These are phyloP conservation scores for Oryzaephilus surinamensis DNA, from an alignment of 1,140 invertebrate species.

Conservation along the genomic window DNA sequence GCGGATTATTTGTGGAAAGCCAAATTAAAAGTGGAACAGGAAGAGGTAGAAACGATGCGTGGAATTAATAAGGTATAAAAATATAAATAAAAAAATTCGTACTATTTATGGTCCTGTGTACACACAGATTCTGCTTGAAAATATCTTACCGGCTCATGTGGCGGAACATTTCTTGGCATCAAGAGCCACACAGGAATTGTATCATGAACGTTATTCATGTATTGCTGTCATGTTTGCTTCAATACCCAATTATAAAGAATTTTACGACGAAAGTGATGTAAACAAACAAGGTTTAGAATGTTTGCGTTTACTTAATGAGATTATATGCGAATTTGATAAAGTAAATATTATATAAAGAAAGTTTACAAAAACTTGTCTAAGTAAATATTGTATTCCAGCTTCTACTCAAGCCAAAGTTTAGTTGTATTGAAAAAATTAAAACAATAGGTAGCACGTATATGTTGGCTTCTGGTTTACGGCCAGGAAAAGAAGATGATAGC, in stretches of 20 bases:
- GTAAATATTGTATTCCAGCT: constrained; percentile 47
- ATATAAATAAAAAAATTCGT: constrained; percentile 4
- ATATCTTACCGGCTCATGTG: constrained; percentile 93
- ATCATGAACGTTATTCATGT: constrained; percentile 87
- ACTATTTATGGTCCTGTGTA: constrained; percentile 5
- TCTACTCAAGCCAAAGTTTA: constrained; percentile 88
- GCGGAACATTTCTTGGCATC: constrained; percentile 81
- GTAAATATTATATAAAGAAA: constrained; percentile 38
- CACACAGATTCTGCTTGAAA: constrained; percentile 78
- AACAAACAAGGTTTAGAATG: constrained; percentile 96
- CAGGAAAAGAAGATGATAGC: constrained; percentile 68
- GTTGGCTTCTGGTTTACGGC: constrained; percentile 86
- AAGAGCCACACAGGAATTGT: constrained; percentile 67
- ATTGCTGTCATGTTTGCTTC: constrained; percentile 97
- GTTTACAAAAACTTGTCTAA: background rate
- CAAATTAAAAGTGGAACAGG: constrained; percentile 83
- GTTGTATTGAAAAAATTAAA: constrained; percentile 96
- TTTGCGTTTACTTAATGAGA: constrained; percentile 89
- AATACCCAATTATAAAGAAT: constrained; percentile 97
- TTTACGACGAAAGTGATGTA: constrained; percentile 95
- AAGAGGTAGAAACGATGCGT: constrained; percentile 89
- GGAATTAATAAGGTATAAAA: constrained; percentile 75
- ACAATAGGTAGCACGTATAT: constrained; percentile 98
- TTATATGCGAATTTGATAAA: constrained; percentile 98
- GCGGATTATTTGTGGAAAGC: constrained; percentile 88